Evolutionary conservation across 2,113 vertebrate genomes (phyloP).

Genomic region (Equus przewalskii): DNA sequence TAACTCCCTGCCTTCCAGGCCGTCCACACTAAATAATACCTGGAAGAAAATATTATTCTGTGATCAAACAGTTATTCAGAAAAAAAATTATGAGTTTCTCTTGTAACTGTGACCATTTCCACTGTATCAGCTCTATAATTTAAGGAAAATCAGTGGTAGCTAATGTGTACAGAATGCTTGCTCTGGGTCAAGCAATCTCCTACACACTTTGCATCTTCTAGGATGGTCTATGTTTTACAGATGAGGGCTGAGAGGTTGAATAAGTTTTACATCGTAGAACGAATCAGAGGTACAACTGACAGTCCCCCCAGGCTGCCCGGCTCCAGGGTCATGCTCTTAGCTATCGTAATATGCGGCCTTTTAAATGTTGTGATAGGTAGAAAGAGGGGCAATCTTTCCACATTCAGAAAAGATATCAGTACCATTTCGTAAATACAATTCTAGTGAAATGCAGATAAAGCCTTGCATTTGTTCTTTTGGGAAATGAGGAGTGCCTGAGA

Average conservation of each 20-base stretch:
- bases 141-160: not conserved
- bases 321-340: not conserved
- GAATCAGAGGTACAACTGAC: not conserved
- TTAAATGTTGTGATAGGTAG: not conserved
- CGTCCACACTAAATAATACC: conserved; percentile 22
- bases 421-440: not conserved
- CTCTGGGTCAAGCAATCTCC: not conserved
- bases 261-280: not conserved
- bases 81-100: not conserved
- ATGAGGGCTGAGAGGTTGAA: not conserved
- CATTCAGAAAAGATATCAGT: not conserved
- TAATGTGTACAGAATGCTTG: not conserved
- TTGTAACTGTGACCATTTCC: not conserved
- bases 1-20: conserved; percentile 60
- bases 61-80: conserved; percentile 26
- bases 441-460: not conserved
- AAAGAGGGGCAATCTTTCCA: not conserved
- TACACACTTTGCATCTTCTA: not conserved
- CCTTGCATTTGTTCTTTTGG: not conserved
- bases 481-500: not conserved
- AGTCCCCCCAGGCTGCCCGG: fast-evolving
- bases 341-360: not conserved
- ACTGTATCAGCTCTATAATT: not conserved
- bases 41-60: conserved; percentile 59
- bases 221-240: not conserved